Evolutionary conservation across 1,140 invertebrate genomes (phyloP).

Genomic region (Drosophila tristis): DNA sequence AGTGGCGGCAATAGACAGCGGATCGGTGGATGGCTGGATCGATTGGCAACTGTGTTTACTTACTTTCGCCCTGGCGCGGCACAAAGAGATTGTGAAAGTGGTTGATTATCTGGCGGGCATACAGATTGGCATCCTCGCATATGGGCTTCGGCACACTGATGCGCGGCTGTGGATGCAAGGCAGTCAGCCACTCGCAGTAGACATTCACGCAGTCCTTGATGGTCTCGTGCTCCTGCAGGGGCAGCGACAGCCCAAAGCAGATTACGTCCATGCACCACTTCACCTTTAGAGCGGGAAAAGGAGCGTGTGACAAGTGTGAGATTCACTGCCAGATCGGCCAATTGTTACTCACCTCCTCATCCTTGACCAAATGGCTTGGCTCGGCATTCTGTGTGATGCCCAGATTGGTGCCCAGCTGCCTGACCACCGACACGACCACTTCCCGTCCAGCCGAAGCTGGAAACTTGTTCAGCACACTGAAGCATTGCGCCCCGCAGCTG

Average conservation of each 20-base stretch:
- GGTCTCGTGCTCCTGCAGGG: slow-evolving; percentile 95
- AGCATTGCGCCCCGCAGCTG: slow-evolving; percentile 87
- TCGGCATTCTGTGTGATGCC: slow-evolving; percentile 91
- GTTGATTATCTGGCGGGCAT: slow-evolving; percentile 95
- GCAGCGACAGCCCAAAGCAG: slow-evolving; percentile 95
- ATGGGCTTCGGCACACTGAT: slow-evolving; percentile 94
- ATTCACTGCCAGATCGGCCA: not conserved
- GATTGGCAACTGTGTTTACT: slow-evolving; percentile 62
- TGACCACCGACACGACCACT: slow-evolving; percentile 93
- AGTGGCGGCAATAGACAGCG: not conserved
- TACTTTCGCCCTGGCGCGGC: slow-evolving; percentile 96
- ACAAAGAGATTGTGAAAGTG: slow-evolving; percentile 98
- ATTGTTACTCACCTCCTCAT: slow-evolving; percentile 88
- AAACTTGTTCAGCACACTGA: slow-evolving; percentile 95
- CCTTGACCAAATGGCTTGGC: slow-evolving; percentile 89
- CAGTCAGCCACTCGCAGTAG: slow-evolving; percentile 98
- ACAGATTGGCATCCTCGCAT: slow-evolving; percentile 94
- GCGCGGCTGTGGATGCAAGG: slow-evolving; percentile 92
- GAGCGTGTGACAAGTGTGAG: not conserved
- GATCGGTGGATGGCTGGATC: not conserved
- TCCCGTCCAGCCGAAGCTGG: slow-evolving; percentile 90
- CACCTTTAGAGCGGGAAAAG: slow-evolving; percentile 46
- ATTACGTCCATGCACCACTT: slow-evolving; percentile 88
- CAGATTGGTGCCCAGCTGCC: slow-evolving; percentile 90
- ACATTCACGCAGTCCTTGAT: slow-evolving; percentile 98